Conservation (phyloP, 1,140 invertebrate species). For the Drosophila auraria region DNA sequence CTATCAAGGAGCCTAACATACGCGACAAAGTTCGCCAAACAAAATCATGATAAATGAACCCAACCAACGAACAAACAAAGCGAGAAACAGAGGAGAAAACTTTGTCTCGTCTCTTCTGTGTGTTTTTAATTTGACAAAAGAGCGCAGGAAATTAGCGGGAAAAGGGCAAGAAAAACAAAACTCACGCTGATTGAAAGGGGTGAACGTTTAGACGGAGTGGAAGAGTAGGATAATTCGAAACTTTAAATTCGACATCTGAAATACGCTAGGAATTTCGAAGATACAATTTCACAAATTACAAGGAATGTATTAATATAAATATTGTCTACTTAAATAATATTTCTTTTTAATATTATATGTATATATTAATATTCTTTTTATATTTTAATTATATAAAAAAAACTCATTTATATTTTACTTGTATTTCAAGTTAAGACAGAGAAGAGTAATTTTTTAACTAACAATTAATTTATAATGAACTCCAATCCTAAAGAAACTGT, state of each 20-base stretch:
- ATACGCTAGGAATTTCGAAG: not conserved
- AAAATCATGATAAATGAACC: slow-evolving; percentile 83
- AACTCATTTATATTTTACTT: too few species aligned
- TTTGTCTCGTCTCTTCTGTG: slow-evolving; percentile 42
- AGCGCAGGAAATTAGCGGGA: slow-evolving; percentile 73
- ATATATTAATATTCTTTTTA: too few species aligned
- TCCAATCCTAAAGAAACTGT: too few species aligned
- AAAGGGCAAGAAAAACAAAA: slow-evolving; percentile 74
- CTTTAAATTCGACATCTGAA: not conserved
- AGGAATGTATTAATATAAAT: too few species aligned
- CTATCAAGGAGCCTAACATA: slow-evolving; percentile 63
- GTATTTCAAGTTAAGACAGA: too few species aligned
- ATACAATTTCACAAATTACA: too few species aligned
- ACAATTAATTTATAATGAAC: too few species aligned
- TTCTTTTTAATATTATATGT: too few species aligned
- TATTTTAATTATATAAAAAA: too few species aligned
- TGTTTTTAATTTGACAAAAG: slow-evolving; percentile 81
- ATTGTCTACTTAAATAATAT: too few species aligned
- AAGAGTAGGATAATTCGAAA: not conserved
- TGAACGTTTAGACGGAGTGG: slow-evolving; percentile 31
- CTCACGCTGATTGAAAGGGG: slow-evolving; percentile 75
- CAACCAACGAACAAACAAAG: slow-evolving; percentile 66
- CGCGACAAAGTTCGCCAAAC: slow-evolving; percentile 76
- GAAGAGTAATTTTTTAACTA: too few species aligned
- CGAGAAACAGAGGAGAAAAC: slow-evolving; percentile 42